A percentile compares a stretch with the other conserved stretches of the same genome.
Evolutionary conservation across 1,140 invertebrate genomes (phyloP).

Genomic region (Atopsyche davidsoni): DNA sequence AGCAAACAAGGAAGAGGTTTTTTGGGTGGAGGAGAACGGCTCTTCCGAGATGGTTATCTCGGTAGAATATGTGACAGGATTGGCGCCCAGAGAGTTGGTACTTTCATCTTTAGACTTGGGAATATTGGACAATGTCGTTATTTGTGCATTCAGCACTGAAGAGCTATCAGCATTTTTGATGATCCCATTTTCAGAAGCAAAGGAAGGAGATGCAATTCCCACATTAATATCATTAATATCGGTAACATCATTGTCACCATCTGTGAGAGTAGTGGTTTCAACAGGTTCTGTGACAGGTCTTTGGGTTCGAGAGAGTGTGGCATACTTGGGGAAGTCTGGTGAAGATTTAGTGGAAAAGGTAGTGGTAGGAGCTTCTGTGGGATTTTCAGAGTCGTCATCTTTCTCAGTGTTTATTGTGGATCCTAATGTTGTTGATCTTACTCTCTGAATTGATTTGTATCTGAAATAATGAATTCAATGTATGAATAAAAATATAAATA

Average conservation of each 20-base stretch:
- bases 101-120: conserved; percentile 34
- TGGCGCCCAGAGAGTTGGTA: conserved; percentile 31
- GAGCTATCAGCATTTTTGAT: conserved; percentile 35
- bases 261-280: conserved; percentile 16
- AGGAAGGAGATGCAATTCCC: conserved; percentile 21
- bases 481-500: conserved; percentile 14
- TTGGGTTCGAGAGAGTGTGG: conserved; percentile 8
- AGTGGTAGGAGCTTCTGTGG: conserved; percentile 13
- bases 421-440: conserved; percentile 39
- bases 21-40: conserved; percentile 21
- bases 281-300: conserved; percentile 10
- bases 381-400: conserved; percentile 32
- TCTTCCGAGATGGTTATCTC: conserved; percentile 29
- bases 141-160: conserved; percentile 44
- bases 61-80: conserved; percentile 26
- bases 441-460: conserved; percentile 45
- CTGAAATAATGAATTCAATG: conserved; percentile 33
- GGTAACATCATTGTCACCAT: conserved; percentile 15
- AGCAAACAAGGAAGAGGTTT: conserved; percentile 18
- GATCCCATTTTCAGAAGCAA: conserved; percentile 28
- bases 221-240: conserved; percentile 24
- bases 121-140: conserved; percentile 46
- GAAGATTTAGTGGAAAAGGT: conserved; percentile 7
- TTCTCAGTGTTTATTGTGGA: conserved; percentile 24
- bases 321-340: conserved; percentile 12